phyloP scores from a whole-genome alignment of 2,113 vertebrate genomes.

The Mastomys coucha region DNA sequence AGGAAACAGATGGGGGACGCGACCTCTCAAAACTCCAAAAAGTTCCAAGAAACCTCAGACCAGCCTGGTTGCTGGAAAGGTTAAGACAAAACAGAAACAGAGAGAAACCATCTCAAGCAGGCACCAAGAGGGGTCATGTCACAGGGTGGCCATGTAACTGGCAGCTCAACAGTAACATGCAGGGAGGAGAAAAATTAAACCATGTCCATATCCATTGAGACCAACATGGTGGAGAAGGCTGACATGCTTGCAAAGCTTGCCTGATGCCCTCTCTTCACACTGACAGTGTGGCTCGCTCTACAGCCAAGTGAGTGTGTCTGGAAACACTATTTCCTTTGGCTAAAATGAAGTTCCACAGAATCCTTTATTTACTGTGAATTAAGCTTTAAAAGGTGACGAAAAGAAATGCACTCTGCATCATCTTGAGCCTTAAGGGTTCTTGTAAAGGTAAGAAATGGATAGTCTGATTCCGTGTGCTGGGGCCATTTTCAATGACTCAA shows the following conservation, averaged over 20 bases:
- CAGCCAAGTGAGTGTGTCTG: background rate
- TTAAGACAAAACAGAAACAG: slow-evolving; percentile 14
- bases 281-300: background rate
- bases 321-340: background rate
- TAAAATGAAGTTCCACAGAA: background rate
- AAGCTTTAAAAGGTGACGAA: background rate
- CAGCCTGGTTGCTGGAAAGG: slow-evolving; percentile 67
- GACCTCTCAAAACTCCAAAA: slow-evolving; percentile 79
- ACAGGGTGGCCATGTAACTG: background rate
- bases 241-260: background rate
- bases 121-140: background rate
- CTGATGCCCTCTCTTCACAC: background rate
- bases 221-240: background rate
- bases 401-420: background rate
- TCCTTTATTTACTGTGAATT: background rate
- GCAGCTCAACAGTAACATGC: fast-evolving
- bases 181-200: slow-evolving; percentile 34
- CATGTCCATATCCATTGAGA: background rate
- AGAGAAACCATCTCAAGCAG: background rate
- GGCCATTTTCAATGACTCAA: background rate
- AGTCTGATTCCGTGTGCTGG: background rate
- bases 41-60: slow-evolving; percentile 60
- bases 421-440: background rate
- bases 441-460: background rate
- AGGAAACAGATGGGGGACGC: slow-evolving; percentile 88